Conservation (phyloP, 2,797 vertebrate species). For the Acanthurus lineatus region DNA sequence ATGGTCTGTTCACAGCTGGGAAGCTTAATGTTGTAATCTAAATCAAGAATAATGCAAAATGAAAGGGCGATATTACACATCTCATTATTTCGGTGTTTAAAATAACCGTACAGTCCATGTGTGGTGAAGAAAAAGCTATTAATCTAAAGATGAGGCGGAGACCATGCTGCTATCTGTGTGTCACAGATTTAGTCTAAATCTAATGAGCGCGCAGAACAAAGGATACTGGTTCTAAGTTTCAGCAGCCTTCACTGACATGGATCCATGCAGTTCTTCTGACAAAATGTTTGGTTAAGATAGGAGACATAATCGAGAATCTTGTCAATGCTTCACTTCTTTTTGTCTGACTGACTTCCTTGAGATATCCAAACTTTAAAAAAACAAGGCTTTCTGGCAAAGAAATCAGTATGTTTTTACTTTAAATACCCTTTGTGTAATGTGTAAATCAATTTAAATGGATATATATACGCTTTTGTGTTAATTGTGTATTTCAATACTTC, state of each 20-base stretch:
- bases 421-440: neutral
- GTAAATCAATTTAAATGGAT: neutral
- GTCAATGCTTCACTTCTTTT: neutral
- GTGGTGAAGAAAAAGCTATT: neutral
- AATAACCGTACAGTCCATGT: neutral
- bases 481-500: neutral
- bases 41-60: neutral
- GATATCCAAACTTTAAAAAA: neutral
- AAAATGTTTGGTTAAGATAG: neutral
- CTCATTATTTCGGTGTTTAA: neutral
- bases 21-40: neutral
- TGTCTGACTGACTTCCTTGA: neutral
- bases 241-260: neutral
- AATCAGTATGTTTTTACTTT: neutral
- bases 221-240: neutral
- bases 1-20: neutral
- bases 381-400: neutral
- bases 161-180: neutral
- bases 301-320: neutral
- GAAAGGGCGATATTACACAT: neutral
- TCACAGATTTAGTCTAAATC: conserved; percentile 15
- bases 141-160: neutral
- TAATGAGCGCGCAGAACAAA: conserved; percentile 19
- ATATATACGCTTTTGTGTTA: neutral
- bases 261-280: neutral